Evolutionary conservation across 2,888 invertebrate genomes (phyloP).

Genomic region (Drosophila fungiperda): DNA sequence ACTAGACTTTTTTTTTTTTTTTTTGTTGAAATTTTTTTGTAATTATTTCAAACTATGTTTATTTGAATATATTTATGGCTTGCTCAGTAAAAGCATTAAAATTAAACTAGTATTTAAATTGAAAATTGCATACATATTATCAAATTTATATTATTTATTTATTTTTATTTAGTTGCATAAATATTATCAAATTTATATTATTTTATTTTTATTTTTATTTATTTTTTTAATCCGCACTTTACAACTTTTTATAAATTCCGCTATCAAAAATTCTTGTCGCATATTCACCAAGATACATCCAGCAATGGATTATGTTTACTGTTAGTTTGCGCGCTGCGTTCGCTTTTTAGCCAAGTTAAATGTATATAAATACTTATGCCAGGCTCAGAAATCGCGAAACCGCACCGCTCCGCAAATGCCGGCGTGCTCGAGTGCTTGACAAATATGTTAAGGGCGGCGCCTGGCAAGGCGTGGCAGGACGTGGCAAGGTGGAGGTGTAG

Average conservation of each 20-base stretch:
- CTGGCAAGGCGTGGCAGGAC: not conserved
- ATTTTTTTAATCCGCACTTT: not conserved
- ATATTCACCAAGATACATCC: not conserved
- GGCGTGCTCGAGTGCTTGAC: slow-evolving; percentile 71
- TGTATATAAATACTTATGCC: slow-evolving; percentile 30
- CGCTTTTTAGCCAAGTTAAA: slow-evolving; percentile 26
- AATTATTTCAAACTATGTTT: not conserved
- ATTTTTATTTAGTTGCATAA: too few species aligned
- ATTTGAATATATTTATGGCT: not conserved
- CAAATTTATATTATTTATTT: too few species aligned
- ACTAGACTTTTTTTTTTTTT: too few species aligned
- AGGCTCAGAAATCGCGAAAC: slow-evolving; percentile 13
- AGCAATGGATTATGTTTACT: slow-evolving; percentile 39
- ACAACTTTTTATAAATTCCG: not conserved
- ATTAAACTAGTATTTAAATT: not conserved
- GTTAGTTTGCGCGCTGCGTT: slow-evolving; percentile 16
- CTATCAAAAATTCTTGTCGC: not conserved
- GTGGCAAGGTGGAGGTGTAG: slow-evolving; percentile 21
- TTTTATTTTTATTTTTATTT: not conserved
- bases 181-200: too few species aligned
- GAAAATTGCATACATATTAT: not conserved
- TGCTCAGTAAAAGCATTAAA: not conserved
- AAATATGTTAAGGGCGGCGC: slow-evolving; percentile 61
- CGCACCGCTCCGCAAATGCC: slow-evolving; percentile 36
- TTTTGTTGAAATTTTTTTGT: not conserved